Base-by-base conservation (phyloP, 2,888 invertebrate genomes). In the Tromatobia lineatoria region DNA sequence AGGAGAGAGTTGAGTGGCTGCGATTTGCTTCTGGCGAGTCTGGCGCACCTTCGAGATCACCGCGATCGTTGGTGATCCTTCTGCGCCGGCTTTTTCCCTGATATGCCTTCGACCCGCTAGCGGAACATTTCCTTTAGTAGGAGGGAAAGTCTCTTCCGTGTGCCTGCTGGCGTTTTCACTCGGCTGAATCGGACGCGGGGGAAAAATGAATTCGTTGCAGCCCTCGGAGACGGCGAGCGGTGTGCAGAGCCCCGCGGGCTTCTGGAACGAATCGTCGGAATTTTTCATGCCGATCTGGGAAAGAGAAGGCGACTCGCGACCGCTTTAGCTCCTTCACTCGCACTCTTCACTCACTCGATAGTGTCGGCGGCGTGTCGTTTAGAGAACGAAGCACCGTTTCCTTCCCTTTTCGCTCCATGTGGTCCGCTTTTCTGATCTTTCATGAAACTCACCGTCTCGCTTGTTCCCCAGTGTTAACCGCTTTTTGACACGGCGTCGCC, bases 231-330 rank as follows among this genome's bases (percentile, higher is more conserved):
- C 34, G 18, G 57, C 52, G 67, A 67, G 78, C 80, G 23, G 38
- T 47, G 15, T 74, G 15, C 10, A 45, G 18, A 20, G 4, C 15
- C 67, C 67, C 61, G 38, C 71, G 47, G 47, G 64, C 61, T 78
- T 82, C 85, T 86, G 85, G 82, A 87, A 87, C 87, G 86, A 87
- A 87, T 87, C 78, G 85, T 57, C 67, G 77, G 77, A 85, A 87
- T 87, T 87, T 87, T 87, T 87, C 87, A 87, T 79, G 85, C 75
- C 79, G 84, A 85, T 79, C 82, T 84, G 83, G 34, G 66, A 61
- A 77, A 64, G 75, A 73, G 47, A 74, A 82, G 76, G n/a, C 18
- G 18, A 3, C 61, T 61, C 61, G 61, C 61, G 64, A n/a, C 64
- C 64, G 64, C n/a, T 64, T 64, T 64, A 64, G 64, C 64, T 64